phyloP scores from a whole-genome alignment of 2,888 invertebrate species.

The Hypolimnas misippus region DNA sequence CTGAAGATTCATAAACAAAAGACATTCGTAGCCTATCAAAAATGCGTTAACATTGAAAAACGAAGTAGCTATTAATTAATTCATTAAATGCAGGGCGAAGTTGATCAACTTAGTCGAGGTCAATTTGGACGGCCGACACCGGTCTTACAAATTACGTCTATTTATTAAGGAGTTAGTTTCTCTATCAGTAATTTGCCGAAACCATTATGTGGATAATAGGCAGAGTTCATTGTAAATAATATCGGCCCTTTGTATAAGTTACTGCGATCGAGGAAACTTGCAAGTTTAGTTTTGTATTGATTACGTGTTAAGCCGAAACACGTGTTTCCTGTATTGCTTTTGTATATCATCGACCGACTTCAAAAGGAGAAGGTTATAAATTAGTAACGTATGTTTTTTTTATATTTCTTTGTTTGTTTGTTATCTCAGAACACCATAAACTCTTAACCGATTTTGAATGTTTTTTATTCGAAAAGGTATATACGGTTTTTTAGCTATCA shows the following conservation, averaged over 20 bases:
- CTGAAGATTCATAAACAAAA: too few relatives aligned
- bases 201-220: slow-evolving; percentile 65
- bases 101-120: slow-evolving; percentile 55
- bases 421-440: too few relatives aligned
- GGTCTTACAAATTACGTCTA: slow-evolving; percentile 67
- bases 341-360: too few relatives aligned
- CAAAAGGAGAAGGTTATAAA: too few relatives aligned
- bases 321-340: slow-evolving; percentile 10
- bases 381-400: too few relatives aligned
- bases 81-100: slow-evolving; percentile 42
- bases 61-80: slow-evolving; percentile 31
- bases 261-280: slow-evolving; percentile 18
- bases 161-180: slow-evolving; percentile 71
- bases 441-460: too few relatives aligned
- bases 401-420: too few relatives aligned
- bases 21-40: neutral
- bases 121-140: slow-evolving; percentile 48
- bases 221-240: slow-evolving; percentile 50
- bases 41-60: slow-evolving; percentile 22
- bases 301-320: slow-evolving; percentile 17
- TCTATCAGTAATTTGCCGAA: slow-evolving; percentile 71
- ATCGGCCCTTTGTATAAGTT: slow-evolving; percentile 35
- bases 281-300: slow-evolving; percentile 15
- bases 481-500: too few relatives aligned
- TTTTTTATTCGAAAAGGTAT: too few relatives aligned